phyloP scores from a whole-genome alignment of 2,797 vertebrate genomes.

The Zenarchopterus dispar region DNA sequence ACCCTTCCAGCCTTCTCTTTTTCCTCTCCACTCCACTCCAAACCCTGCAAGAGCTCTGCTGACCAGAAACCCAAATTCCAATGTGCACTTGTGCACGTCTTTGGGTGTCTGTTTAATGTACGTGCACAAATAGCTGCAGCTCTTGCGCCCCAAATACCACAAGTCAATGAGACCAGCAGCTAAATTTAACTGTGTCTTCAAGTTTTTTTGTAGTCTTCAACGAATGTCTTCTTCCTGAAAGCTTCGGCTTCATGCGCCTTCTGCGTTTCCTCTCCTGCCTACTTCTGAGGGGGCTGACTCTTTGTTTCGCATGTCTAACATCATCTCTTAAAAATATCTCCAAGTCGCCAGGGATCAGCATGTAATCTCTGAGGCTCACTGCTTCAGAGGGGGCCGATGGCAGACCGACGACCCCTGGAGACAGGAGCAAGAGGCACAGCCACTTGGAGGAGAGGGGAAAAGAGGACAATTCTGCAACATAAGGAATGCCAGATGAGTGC shows the following conservation, averaged over 20 bases:
- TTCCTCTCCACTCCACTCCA: conserved; percentile 21
- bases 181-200: conserved; percentile 14
- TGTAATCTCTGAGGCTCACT: conserved; percentile 69
- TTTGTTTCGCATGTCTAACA: conserved; percentile 78
- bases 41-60: conserved; percentile 42
- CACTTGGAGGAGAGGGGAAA: conserved; percentile 45
- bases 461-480: conserved; percentile 63
- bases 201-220: conserved; percentile 6
- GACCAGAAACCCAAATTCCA: conserved; percentile 59
- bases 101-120: conserved; percentile 20
- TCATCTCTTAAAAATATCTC: conserved; percentile 82
- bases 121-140: conserved; percentile 34
- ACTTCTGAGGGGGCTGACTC: conserved; percentile 38
- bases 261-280: conserved; percentile 40
- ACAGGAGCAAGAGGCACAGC: conserved; percentile 69
- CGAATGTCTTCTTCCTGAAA: conserved; percentile 12
- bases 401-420: conserved; percentile 77
- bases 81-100: conserved; percentile 13
- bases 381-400: conserved; percentile 68
- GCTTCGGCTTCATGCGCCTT: conserved; percentile 22
- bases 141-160: conserved; percentile 24
- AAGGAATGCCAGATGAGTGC: conserved; percentile 70
- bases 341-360: conserved; percentile 68
- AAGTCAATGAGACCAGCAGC: conserved; percentile 16
- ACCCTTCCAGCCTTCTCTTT: conserved; percentile 45